Evolutionary conservation across 2,888 invertebrate species (phyloP).

Genomic region (Anaspis maculata): DNA sequence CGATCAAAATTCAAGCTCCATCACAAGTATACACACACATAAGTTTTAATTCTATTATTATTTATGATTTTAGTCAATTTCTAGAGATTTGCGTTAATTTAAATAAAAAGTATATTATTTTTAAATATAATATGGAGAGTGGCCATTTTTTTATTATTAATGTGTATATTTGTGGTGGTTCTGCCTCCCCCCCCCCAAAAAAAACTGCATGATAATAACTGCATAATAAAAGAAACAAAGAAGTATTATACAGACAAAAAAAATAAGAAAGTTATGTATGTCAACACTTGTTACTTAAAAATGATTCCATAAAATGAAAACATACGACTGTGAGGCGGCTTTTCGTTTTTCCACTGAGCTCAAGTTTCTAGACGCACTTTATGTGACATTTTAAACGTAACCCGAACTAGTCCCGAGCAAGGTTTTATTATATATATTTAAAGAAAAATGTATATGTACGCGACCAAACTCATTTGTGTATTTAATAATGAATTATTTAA

Average conservation of each 20-base stretch:
- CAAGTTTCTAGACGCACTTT: conserved; percentile 34
- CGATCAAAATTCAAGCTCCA: conserved; percentile 7
- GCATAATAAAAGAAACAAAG: conserved; percentile 14
- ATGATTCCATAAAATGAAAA: conserved; percentile 14
- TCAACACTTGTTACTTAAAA: conserved; percentile 24
- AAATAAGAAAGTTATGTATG: too few relatives aligned
- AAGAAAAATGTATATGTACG: conserved; percentile 20
- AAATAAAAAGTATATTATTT: too few relatives aligned
- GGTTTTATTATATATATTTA: conserved; percentile 18
- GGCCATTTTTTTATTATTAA: conserved; percentile 13
- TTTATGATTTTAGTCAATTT: too few relatives aligned
- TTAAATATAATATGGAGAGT: too few relatives aligned
- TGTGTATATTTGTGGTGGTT: conserved; percentile 23
- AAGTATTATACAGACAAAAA: conserved; percentile 25
- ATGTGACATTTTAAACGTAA: conserved; percentile 33
- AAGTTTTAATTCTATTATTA: conserved; percentile 22
- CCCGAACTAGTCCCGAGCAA: conserved; percentile 39
- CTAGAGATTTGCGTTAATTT: too few relatives aligned
- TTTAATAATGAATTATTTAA: conserved; percentile 15
- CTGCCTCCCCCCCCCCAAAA: too few relatives aligned
- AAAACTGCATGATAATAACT: too few relatives aligned
- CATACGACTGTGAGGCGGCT: conserved; percentile 26
- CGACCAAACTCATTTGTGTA: conserved; percentile 34
- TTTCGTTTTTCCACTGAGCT: conserved; percentile 27
- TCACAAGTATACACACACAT: conserved; percentile 14